Conservation (phyloP, 1,140 invertebrate genomes). For the Bombus breviceps region DNA sequence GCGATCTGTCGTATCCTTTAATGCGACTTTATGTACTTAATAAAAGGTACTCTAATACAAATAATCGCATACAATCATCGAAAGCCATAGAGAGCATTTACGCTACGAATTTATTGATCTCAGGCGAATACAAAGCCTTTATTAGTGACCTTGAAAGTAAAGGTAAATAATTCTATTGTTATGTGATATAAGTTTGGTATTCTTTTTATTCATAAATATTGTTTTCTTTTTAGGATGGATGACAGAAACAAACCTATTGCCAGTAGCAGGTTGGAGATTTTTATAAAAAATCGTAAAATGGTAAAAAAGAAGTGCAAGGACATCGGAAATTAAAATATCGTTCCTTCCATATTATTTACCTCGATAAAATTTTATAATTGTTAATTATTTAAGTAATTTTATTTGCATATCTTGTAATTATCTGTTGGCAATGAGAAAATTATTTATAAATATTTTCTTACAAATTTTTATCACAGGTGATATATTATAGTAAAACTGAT, state of each 20-base stretch:
- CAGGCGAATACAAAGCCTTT: constrained; percentile 82
- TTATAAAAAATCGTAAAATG: constrained; percentile 32
- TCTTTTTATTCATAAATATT: constrained; percentile 36
- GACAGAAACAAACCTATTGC: constrained; percentile 81
- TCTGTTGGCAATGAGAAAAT: constrained; percentile 47
- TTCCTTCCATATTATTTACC: constrained; percentile 51
- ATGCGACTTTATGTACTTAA: constrained; percentile 60
- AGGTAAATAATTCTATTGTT: constrained; percentile 63
- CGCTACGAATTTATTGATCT: constrained; percentile 45
- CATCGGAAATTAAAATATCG: constrained; percentile 12
- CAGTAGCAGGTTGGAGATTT: constrained; percentile 79
- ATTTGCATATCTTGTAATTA: constrained; percentile 38
- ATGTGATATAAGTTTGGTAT: background rate
- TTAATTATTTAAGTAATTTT: constrained; percentile 36
- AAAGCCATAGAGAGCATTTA: constrained; percentile 54
- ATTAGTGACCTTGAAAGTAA: constrained; percentile 77
- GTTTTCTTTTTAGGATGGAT: constrained; percentile 81
- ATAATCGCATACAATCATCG: constrained; percentile 26
- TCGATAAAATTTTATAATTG: constrained; percentile 40
- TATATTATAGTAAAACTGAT: constrained; percentile 49
- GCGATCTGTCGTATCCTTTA: constrained; percentile 58
- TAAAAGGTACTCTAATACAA: constrained; percentile 65
- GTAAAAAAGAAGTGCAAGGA: background rate
- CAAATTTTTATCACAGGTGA: constrained; percentile 50
- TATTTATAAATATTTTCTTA: constrained; percentile 51